Evolutionary conservation across 2,797 vertebrate species (phyloP), one percentile per base, ranked within the genome.

Genomic region (Bovichtus diacanthus): DNA sequence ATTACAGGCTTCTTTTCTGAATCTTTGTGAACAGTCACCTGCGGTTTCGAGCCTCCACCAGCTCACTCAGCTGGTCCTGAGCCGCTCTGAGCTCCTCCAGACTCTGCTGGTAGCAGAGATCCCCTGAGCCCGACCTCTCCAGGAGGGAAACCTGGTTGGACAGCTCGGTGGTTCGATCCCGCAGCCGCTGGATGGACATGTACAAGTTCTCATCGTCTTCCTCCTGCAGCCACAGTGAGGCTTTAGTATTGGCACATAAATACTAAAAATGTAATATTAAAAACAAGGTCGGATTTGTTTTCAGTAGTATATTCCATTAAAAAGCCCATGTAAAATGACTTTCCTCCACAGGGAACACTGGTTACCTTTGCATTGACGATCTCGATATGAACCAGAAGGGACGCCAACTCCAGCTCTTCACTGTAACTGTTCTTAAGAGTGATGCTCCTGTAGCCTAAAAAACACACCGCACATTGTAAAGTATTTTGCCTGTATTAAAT

Each of bases 341-440:
- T n/a, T n/a, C n/a, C n/a, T n/a, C n/a, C n/a, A n/a, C n/a, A n/a
- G n/a, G n/a, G n/a, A 46, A 46, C 2, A 21, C 3, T 38, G 25
- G 18, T 15, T 21, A 98, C 97, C 96, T 97, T 97, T 86, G 96
- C 96, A 27, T 97, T 95, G 86, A 96, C 94, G 25, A 98, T 93
- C 38, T 98, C 96, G 15, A 99, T 93, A 81, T 98, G 97, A 68
- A 99, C 92, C 0, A 99, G 95, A 73, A 99, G 93, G 1, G 97
- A 96, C 0, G 97, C 96, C 87, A 99, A 65, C 92, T 99, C 98
- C 84, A 99, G 93, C 83, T 96, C 98, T 80, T 99, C 98, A 0
- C 95, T 98, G 94, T 99, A 99, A 94, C 97, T 98, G 94, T 99
- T 99, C 92, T 97, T 99, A 88, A 99, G 90, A 46, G 97, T 96